Base-by-base conservation (phyloP, 2,797 vertebrate genomes). In the Limosa lapponica region DNA sequence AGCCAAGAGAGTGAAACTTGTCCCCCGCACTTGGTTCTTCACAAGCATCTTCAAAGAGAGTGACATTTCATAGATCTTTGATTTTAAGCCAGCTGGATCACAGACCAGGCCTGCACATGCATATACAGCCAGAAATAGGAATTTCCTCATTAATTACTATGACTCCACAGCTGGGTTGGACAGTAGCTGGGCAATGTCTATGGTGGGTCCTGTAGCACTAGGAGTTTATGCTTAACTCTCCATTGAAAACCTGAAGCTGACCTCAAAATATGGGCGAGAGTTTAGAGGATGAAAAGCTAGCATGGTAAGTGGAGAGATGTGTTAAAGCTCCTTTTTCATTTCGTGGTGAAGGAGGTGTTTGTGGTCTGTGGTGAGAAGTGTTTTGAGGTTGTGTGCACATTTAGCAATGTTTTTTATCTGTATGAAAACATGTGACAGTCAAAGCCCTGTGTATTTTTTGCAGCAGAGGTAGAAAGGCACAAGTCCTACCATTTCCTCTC, bases 301-400 rank as follows among this genome's bases (percentile, higher is more conserved):
- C 13, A 17, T 87, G 62, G 59, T 43, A 93, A 72, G 51, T 10
- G 30, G 15, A 65, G 23, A 78, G 37, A 30, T 14, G 8, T 52
- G 27, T 39, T 87, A 77, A 89, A 64, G 2, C 27, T 88, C 18
- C 34, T 89, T 91, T 88, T 77, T 32, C 3, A 14, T 82, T 34
- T 71, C 34, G 22, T 34, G 22, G 43, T 87, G 37, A 75, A 77
- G 77, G 41, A 86, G 69, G 34, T 55, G 24, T 52, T 65, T 93
- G 91, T 91, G 93, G 88, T 94, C 87, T 96, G 89, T 12, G 75
- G 58, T 74, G 41, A 87, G 37, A 87, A 91, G 59, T 49, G 51
- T 82, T 96, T 89, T 87, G 64, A 41, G 14, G 32, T 71, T 90
- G 58, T 71, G 41, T 57, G 65, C 2, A 4, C 13, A 46, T 71